Conservation (phyloP, 2,797 vertebrate species). For the Bovichtus diacanthus region DNA sequence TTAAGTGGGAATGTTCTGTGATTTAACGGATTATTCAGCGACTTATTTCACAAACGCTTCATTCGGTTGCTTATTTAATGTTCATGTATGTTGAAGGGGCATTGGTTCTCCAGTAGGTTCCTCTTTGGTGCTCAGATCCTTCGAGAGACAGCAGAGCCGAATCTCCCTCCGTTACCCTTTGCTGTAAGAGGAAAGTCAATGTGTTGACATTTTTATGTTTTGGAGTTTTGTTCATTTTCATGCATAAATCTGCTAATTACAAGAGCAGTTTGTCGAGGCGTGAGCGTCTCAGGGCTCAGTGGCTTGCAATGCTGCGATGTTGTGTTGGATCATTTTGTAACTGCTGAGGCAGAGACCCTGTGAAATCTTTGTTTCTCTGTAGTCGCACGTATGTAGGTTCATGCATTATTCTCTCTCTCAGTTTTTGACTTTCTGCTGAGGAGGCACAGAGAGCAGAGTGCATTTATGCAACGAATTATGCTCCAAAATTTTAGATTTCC, state of each 20-base stretch:
- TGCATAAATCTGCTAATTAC: neutral
- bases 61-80: neutral
- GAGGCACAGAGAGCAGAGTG: too few relatives aligned
- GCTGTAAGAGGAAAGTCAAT: neutral
- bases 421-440: too few relatives aligned
- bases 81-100: neutral
- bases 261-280: too few relatives aligned
- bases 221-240: neutral
- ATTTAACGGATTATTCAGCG: neutral
- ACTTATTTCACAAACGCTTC: neutral
- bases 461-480: neutral
- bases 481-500: neutral
- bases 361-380: neutral
- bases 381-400: neutral
- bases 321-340: neutral
- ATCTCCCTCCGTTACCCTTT: neutral
- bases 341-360: neutral
- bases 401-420: neutral
- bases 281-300: too few relatives aligned
- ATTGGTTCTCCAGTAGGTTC: neutral
- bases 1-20: neutral
- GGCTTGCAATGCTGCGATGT: neutral
- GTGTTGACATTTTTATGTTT: neutral
- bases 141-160: neutral
- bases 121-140: neutral